These are phyloP conservation scores for Tachystola acroxantha DNA, from an alignment of 2,888 invertebrate genomes.

Conservation along the genomic window DNA sequence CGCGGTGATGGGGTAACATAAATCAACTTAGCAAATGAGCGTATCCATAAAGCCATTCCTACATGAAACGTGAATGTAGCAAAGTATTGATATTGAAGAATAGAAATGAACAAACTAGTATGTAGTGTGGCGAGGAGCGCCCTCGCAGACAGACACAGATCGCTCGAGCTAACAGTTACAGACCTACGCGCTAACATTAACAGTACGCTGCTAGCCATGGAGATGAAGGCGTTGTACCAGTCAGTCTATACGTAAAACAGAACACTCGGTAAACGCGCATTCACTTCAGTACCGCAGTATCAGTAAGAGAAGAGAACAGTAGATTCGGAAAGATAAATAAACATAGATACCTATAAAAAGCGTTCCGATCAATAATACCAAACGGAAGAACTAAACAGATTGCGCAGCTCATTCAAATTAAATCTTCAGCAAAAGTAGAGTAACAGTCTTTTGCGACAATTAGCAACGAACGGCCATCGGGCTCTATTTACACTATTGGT, in stretches of 20 bases:
- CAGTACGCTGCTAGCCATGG: conserved; percentile 73
- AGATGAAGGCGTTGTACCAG: conserved; percentile 69
- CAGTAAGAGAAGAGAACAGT: conserved; percentile 68
- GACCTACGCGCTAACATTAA: conserved; percentile 71
- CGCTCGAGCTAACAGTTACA: conserved; percentile 67
- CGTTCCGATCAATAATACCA: conserved; percentile 68
- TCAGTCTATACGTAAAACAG: conserved; percentile 68
- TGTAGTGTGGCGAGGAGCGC: conserved; percentile 63
- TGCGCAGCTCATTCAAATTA: conserved; percentile 78
- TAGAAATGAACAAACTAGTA: conserved; percentile 66
- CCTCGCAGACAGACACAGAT: conserved; percentile 61
- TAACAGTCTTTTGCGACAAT: conserved; percentile 76
- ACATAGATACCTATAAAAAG: conserved; percentile 78
- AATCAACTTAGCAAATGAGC: conserved; percentile 71
- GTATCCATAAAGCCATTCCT: conserved; percentile 73
- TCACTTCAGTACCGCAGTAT: conserved; percentile 70
- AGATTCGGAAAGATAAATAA: conserved; percentile 75
- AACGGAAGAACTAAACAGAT: conserved; percentile 77
- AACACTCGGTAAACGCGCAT: conserved; percentile 72
- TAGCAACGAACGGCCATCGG: conserved; percentile 78
- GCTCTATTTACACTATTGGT: conserved; percentile 75
- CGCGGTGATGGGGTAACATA: conserved; percentile 41
- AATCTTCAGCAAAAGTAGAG: conserved; percentile 76
- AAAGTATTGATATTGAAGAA: conserved; percentile 63
- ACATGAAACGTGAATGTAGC: conserved; percentile 70